These are phyloP conservation scores for Amphipyra tragopoginis DNA, from an alignment of 2,888 invertebrate species.

Conservation along the genomic window DNA sequence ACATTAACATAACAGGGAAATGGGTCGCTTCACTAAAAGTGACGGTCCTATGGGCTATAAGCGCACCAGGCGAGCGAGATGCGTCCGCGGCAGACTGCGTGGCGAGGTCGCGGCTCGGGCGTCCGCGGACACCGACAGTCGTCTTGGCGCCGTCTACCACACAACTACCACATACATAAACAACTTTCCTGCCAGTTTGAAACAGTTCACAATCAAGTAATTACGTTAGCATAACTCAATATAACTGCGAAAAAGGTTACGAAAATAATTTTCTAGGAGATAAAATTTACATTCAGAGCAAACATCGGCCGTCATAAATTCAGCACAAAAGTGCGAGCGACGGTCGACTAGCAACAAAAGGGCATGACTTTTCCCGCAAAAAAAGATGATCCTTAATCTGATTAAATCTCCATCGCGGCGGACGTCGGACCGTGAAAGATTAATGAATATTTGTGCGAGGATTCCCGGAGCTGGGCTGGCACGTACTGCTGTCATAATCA, in stretches of 20 bases:
- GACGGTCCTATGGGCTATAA: conserved; percentile 63
- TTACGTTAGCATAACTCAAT: conserved; percentile 11
- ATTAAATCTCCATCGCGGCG: conserved; percentile 90
- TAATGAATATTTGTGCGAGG: conserved; percentile 90
- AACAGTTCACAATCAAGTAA: conserved; percentile 19
- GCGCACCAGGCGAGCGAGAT: conserved; percentile 69
- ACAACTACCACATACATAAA: conserved; percentile 50
- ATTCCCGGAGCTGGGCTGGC: conserved; percentile 87
- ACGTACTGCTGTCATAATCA: conserved; percentile 90
- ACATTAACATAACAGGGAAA: conserved; percentile 37
- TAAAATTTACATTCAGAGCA: conserved; percentile 86
- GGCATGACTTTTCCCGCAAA: conserved; percentile 89
- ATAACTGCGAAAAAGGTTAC: conserved; percentile 43
- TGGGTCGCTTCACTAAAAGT: conserved; percentile 39
- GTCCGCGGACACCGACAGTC: conserved; percentile 70
- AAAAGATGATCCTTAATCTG: conserved; percentile 90
- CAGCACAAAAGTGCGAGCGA: conserved; percentile 87
- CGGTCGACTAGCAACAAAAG: conserved; percentile 88
- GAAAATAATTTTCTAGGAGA: conserved; percentile 65
- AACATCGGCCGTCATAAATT: conserved; percentile 87
- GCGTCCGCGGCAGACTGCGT: conserved; percentile 80
- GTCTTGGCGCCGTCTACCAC: conserved; percentile 70
- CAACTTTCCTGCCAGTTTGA: conserved; percentile 47
- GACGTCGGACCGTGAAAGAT: conserved; percentile 90
- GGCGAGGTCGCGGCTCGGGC: conserved; percentile 67